phyloP scores from a whole-genome alignment of 2,797 vertebrate species.

The Enteromius thamalakanensis region DNA sequence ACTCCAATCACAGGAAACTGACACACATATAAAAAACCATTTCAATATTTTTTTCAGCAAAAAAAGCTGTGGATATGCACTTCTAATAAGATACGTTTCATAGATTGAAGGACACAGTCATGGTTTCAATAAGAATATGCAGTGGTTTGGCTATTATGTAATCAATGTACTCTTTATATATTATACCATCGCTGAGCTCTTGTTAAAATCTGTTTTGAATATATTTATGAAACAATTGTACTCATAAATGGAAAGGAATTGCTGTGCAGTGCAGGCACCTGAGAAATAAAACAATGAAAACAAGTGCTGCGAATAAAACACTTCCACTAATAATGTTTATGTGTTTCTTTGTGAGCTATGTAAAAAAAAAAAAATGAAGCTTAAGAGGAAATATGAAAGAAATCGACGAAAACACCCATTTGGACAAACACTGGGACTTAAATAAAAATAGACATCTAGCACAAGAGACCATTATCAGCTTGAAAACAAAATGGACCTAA shows the following conservation, averaged over 20 bases:
- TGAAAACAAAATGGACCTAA: not conserved
- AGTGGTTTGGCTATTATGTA: not conserved
- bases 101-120: not conserved
- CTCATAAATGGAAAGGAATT: not conserved
- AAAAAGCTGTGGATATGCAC: not conserved
- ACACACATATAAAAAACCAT: not conserved
- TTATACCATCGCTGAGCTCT: not conserved
- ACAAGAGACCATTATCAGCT: not conserved
- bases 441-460: not conserved
- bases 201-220: conserved; percentile 2
- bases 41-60: not conserved
- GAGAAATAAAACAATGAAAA: conserved; percentile 4
- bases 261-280: not conserved
- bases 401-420: not conserved
- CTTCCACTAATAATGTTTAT: conserved; percentile 9
- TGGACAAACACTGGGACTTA: not conserved
- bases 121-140: not conserved
- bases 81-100: not conserved
- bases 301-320: conserved; percentile 34
- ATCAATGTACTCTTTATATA: not conserved
- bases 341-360: not conserved
- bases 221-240: conserved; percentile 1
- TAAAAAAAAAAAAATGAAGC: not conserved
- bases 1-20: not conserved
- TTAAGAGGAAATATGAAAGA: not conserved